These are phyloP conservation scores for Paracentrotus lividus DNA, from an alignment of 53 echinoderm and acorn worm species.

Conservation along the genomic window DNA sequence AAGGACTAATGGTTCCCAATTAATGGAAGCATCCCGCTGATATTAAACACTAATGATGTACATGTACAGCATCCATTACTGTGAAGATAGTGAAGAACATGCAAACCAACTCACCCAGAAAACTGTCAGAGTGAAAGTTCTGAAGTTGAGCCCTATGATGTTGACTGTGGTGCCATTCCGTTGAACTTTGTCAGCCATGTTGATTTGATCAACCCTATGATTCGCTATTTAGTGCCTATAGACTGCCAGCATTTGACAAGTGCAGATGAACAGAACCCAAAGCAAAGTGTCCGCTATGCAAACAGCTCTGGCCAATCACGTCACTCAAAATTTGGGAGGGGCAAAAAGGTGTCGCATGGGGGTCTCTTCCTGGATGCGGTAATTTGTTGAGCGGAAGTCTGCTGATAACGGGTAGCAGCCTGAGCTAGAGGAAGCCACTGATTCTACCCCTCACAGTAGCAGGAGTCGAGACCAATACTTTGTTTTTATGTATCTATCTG, in stretches of 20 bases:
- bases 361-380: constrained; percentile 67
- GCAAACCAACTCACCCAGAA: constrained; percentile 20
- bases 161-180: background rate
- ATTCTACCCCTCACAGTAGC: constrained; percentile 60
- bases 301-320: constrained; percentile 52
- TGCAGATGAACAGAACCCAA: constrained; percentile 41
- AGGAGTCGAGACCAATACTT: constrained; percentile 37
- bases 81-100: background rate
- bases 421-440: constrained; percentile 55
- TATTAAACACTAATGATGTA: background rate
- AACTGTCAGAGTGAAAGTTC: background rate
- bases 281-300: constrained; percentile 39
- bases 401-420: constrained; percentile 49
- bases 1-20: background rate
- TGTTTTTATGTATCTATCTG: constrained; percentile 25
- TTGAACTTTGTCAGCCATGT: constrained; percentile 41
- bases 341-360: constrained; percentile 59
- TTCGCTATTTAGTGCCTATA: constrained; percentile 19
- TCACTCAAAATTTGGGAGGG: constrained; percentile 50
- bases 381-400: constrained; percentile 66
- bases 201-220: background rate
- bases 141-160: background rate
- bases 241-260: constrained; percentile 51
- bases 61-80: background rate
- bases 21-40: background rate